These are phyloP conservation scores for Heliconius charithonia DNA, from an alignment of 2,888 invertebrate species.

Conservation along the genomic window DNA sequence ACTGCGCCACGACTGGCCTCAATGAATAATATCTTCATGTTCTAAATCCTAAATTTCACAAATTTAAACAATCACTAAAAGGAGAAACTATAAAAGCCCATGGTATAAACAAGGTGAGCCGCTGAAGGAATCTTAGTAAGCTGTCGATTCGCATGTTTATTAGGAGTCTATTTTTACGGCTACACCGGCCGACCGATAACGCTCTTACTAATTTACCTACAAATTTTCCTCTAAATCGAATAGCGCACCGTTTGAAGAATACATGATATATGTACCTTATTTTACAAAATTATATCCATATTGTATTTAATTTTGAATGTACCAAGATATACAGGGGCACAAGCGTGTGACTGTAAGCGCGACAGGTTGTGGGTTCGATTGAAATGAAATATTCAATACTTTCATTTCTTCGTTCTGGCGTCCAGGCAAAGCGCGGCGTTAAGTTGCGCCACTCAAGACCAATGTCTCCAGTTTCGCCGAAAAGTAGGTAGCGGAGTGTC, in stretches of 20 bases:
- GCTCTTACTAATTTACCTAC: conserved; percentile 69
- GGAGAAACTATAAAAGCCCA: conserved; percentile 56
- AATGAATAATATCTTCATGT: neutral
- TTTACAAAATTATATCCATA: neutral
- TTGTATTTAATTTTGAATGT: neutral
- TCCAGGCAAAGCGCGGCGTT: too few relatives aligned
- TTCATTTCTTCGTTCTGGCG: too few relatives aligned
- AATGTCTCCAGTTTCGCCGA: too few relatives aligned
- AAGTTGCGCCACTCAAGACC: too few relatives aligned
- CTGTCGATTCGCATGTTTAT: conserved; percentile 69
- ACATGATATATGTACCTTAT: too few relatives aligned
- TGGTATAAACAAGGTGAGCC: conserved; percentile 36
- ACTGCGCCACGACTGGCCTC: too few relatives aligned
- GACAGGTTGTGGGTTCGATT: too few relatives aligned
- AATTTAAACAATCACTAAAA: conserved; percentile 18
- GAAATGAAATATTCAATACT: too few relatives aligned
- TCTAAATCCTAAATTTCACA: neutral
- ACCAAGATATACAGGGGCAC: neutral
- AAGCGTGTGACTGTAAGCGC: neutral
- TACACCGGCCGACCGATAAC: conserved; percentile 68
- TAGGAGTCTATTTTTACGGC: conserved; percentile 73
- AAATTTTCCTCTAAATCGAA: conserved; percentile 61
- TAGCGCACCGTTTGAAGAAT: neutral
- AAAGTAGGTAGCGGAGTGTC: too few relatives aligned
- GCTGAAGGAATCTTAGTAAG: conserved; percentile 69